These are phyloP conservation scores for Microctenopoma lineatum DNA, from an alignment of 2,797 vertebrate species.

Conservation along the genomic window DNA sequence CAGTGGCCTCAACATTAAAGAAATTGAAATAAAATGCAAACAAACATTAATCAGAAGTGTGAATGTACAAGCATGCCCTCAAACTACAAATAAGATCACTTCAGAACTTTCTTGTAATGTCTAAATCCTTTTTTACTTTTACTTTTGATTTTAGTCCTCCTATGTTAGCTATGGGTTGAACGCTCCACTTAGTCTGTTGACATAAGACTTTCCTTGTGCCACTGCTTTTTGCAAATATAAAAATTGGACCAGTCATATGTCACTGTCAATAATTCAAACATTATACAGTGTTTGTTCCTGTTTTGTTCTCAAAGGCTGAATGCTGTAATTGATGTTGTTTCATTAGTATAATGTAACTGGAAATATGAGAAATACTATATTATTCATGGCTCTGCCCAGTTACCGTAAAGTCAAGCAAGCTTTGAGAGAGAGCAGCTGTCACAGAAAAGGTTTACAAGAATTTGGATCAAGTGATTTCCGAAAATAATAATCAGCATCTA, in stretches of 20 bases:
- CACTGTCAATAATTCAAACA: not conserved
- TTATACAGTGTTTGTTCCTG: too few relatives aligned
- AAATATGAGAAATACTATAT: slow-evolving; percentile 36
- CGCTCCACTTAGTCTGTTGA: not conserved
- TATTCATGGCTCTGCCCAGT: slow-evolving; percentile 21
- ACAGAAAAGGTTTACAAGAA: not conserved
- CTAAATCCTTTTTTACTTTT: too few relatives aligned
- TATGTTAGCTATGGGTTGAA: not conserved
- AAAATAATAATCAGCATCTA: too few relatives aligned
- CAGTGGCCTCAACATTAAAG: too few relatives aligned
- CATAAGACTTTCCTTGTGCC: not conserved
- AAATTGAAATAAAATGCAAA: not conserved
- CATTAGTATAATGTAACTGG: slow-evolving; percentile 14
- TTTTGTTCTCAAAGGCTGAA: not conserved
- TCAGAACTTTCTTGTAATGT: too few relatives aligned
- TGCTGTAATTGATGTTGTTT: not conserved
- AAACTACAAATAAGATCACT: too few relatives aligned
- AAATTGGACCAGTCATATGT: not conserved
- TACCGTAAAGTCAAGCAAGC: slow-evolving; percentile 11
- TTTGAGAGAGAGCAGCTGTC: slow-evolving; percentile 8
- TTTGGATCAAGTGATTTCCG: too few relatives aligned
- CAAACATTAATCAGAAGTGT: too few relatives aligned
- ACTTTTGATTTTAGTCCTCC: too few relatives aligned
- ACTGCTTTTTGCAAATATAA: not conserved
- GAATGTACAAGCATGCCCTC: too few relatives aligned